These are phyloP conservation scores for Clarias macrocephalus DNA, from an alignment of 2,113 vertebrate genomes.

Conservation along the genomic window DNA sequence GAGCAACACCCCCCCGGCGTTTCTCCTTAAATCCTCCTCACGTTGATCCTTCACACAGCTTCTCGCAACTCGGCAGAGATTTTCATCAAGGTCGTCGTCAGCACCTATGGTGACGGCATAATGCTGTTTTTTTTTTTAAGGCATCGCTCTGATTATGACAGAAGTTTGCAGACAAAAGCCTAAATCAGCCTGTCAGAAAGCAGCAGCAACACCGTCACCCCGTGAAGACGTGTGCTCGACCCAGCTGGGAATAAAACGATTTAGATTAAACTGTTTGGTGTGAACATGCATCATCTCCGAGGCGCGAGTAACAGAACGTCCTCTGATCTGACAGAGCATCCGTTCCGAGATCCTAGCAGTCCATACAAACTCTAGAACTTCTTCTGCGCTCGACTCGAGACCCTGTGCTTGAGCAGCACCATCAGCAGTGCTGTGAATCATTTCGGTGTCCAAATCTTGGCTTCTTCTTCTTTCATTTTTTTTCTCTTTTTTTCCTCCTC, in stretches of 20 bases:
- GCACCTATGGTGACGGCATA: constrained; percentile 3
- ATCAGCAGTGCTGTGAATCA: background rate
- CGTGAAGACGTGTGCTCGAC: background rate
- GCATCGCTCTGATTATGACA: constrained; percentile 12
- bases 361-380: too few species aligned
- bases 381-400: constrained; percentile 38
- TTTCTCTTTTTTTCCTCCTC: too few species aligned
- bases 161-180: constrained; percentile 18
- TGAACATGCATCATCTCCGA: background rate
- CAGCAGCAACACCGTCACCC: background rate
- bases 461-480: constrained; percentile 51
- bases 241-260: constrained; percentile 19
- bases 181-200: constrained; percentile 22
- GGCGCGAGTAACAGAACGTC: too few species aligned
- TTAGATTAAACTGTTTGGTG: background rate
- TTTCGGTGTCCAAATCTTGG: constrained; percentile 40
- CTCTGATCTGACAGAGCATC: background rate
- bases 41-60: constrained; percentile 13
- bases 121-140: background rate
- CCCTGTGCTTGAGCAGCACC: constrained; percentile 42
- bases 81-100: constrained; percentile 3
- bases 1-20: background rate
- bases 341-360: background rate
- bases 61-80: background rate
- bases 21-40: constrained; percentile 6